Base-by-base conservation (phyloP, 2,797 vertebrate genomes). In the Arctocebus calabarensis region DNA sequence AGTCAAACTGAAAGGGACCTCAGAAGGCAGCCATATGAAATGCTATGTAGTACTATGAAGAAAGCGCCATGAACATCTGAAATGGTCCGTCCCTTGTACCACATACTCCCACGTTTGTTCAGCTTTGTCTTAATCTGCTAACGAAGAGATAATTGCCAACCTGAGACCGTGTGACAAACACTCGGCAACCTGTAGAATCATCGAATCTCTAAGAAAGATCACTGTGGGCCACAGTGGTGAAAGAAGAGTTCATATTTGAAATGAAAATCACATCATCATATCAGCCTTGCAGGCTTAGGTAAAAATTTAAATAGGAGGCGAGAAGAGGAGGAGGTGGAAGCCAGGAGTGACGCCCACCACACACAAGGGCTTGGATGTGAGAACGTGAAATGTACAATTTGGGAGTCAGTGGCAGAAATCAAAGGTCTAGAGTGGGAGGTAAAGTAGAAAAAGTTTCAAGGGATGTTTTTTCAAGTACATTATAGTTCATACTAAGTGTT, bases 401-500 rank as follows among this genome's bases (percentile, higher is more conserved):
- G 52, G 34, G 70, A 86, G 52, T 22, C 94, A 52, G 45, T 85
- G 62, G 78, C 64, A 73, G 45, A 93, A 88, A 88, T 94, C 62
- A 96, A 86, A 97, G 61, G n/a, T 95, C 73, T 81, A 92, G 83
- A 84, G 66, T 77, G 57, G 90, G 92, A 95, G 88, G 75, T 75
- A 75, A 96, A 95, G 70, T 73, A 95, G 90, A 71, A 48, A 95
- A 94, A 96, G 68, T 90, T 79, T 81, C 94, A 94, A 83, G 23
- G 83, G 37, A 81, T 96, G 4, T 88, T 95, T 96, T 95, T 88
- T 52, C 88, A 83, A 55, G 52, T 37, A 66, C 10, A 32, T 94
- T 83, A 79, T 45, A 91, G 88, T 96, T 94, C 75, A 90, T 71
- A 77, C 85, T 94, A 94, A 97, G 85, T 96, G 95, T 94, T 96